Evolutionary conservation across 2,888 invertebrate species (phyloP).

Genomic region (Leptopilina myrica): DNA sequence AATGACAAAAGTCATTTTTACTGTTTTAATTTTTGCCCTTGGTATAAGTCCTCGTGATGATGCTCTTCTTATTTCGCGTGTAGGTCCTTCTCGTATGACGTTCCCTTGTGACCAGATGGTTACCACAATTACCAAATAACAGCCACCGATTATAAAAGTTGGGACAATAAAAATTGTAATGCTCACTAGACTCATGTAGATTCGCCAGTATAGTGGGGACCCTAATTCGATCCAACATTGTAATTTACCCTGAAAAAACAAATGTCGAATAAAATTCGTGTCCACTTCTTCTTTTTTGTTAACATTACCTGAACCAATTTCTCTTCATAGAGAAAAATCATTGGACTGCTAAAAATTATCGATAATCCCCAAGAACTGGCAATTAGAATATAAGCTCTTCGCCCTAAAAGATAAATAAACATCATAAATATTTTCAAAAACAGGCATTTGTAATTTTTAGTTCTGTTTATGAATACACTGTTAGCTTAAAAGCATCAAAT

Average conservation of each 20-base stretch:
- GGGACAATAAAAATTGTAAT: slow-evolving; percentile 90
- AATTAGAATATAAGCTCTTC: slow-evolving; percentile 88
- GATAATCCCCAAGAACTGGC: slow-evolving; percentile 90
- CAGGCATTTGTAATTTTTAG: not conserved
- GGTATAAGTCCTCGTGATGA: slow-evolving; percentile 96
- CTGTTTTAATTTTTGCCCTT: slow-evolving; percentile 96
- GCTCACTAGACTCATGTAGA: slow-evolving; percentile 92
- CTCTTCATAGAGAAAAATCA: slow-evolving; percentile 89
- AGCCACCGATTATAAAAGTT: slow-evolving; percentile 91
- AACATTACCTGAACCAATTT: slow-evolving; percentile 83
- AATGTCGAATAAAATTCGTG: slow-evolving; percentile 18
- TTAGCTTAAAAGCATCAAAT: no score
- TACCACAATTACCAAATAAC: slow-evolving; percentile 93
- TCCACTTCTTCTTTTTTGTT: no score
- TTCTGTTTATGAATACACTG: not conserved
- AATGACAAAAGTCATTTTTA: slow-evolving; percentile 98
- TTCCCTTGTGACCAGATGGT: slow-evolving; percentile 88
- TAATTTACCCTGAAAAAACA: slow-evolving; percentile 72
- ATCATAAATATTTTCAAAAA: not conserved
- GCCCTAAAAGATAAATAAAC: slow-evolving; percentile 82
- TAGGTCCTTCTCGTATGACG: slow-evolving; percentile 74
- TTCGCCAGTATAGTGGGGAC: slow-evolving; percentile 87
- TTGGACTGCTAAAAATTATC: slow-evolving; percentile 88
- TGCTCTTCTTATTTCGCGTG: slow-evolving; percentile 83
- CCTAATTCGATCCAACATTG: slow-evolving; percentile 95